Evolutionary conservation across 2,888 invertebrate genomes (phyloP), one percentile per base, ranked within the genome.

Genomic region (Hirtodrosophila alboralis): DNA sequence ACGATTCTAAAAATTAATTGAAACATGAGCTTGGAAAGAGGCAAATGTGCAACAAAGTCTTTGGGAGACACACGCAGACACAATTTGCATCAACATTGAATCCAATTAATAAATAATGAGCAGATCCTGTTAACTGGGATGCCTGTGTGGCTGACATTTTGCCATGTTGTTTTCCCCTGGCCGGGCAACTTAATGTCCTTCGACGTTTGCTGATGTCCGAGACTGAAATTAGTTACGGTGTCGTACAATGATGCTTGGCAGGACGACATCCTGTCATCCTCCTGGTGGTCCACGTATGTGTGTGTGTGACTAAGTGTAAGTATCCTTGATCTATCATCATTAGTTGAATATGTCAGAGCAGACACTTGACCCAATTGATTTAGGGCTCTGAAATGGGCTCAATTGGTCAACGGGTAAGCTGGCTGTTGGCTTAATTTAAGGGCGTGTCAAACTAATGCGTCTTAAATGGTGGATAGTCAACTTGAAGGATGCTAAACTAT

Each of bases 341-440:
- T 85, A 83, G 79, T 69, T 79, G 84, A 58, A 60, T 63, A 75
- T 83, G 79, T 79, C 79, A 69, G 60, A 52, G 57, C 64, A 68
- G 73, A 79, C 85, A 79, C 85, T 79, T 75, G 75, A 56, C 53
- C 63, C 79, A 83, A 85, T 85, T 85, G 79, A 79, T 79, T 85
- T 83, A 85, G 63, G 44, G 9, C 58, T 49, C 61, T 47, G 49
- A 48, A 40, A 53, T 37, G 45, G 31, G 67, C 61, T 76, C 58
- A 72, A 75, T 65, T 60, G 53, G 40, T 53, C 53, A 62, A 33
- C 26, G 23, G 41, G 12, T 49, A 38, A 51, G 21, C 54, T 34
- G 38, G 8, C 18, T 34, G 36, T 8, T 26, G 12, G 47, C 27
- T 16, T 6, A 16, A 26, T 18, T 27, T 5, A 10, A n/a, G 40